Percentiles rank a stretch among this genome's conserved stretches.
Conservation (phyloP, 2,888 invertebrate genomes). For the Protodeltote pygarga region DNA sequence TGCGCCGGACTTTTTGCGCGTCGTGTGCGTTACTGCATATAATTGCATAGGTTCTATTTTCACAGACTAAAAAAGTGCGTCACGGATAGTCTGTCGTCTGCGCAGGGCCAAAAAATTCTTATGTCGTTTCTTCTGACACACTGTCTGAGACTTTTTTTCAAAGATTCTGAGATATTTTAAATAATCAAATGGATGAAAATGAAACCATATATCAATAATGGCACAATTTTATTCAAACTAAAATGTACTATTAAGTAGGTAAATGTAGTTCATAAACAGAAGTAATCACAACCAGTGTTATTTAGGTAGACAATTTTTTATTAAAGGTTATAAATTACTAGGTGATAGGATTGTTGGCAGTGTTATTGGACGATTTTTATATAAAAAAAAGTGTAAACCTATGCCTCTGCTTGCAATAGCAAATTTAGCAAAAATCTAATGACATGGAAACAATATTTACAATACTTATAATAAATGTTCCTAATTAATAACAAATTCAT, state of each 20-base stretch:
- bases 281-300: constrained; percentile 79
- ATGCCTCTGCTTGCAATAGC: constrained; percentile 46
- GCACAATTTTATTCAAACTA: constrained; percentile 77
- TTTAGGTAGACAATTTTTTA: constrained; percentile 59
- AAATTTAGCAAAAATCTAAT: constrained; percentile 68
- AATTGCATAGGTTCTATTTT: no score
- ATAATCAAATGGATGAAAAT: constrained; percentile 35
- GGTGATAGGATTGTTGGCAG: constrained; percentile 59
- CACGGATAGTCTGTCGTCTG: no score
- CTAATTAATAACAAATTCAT: constrained; percentile 48
- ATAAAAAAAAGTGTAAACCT: constrained; percentile 42
- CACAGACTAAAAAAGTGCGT: no score
- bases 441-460: constrained; percentile 55
- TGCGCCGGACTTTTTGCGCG: no score
- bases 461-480: constrained; percentile 39
- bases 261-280: constrained; percentile 54
- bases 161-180: neutral
- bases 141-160: no score
- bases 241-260: constrained; percentile 62
- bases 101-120: no score
- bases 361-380: constrained; percentile 46
- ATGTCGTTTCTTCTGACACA: no score
- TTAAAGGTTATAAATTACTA: constrained; percentile 41
- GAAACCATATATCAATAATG: constrained; percentile 63
- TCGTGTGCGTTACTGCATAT: no score